Evolutionary conservation across 1,140 invertebrate genomes (phyloP).

Genomic region (Tetramorium parvispinum): DNA sequence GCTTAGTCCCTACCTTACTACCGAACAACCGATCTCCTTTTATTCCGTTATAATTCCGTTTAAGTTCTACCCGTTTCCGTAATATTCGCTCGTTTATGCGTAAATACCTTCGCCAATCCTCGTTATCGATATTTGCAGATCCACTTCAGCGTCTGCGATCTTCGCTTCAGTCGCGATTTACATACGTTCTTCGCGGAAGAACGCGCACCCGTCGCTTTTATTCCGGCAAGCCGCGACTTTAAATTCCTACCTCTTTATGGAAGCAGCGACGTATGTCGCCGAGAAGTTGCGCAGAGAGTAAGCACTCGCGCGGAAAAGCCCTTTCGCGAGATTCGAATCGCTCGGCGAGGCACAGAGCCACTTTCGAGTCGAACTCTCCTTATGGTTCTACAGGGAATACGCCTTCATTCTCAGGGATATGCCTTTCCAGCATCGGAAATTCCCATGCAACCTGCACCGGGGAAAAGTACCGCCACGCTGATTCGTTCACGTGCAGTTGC

Average conservation of each 20-base stretch:
- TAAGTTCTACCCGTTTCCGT: not conserved
- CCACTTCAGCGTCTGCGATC: not conserved
- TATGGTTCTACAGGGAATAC: conserved; percentile 52
- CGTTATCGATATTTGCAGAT: conserved; percentile 32
- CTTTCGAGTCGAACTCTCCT: conserved; percentile 50
- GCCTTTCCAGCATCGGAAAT: conserved; percentile 40
- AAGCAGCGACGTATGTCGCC: conserved; percentile 52
- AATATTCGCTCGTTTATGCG: not conserved
- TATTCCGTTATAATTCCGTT: not conserved
- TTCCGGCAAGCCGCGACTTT: conserved; percentile 35
- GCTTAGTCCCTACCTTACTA: not conserved
- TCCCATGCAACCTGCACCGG: conserved; percentile 19
- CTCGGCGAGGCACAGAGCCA: conserved; percentile 34
- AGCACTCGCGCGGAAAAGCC: conserved; percentile 54
- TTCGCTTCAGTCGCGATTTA: conserved; percentile 26
- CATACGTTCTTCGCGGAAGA: conserved; percentile 1
- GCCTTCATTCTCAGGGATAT: conserved; percentile 45
- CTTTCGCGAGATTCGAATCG: conserved; percentile 57
- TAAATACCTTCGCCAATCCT: not conserved
- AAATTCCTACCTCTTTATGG: conserved; percentile 55
- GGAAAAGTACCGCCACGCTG: conserved; percentile 27
- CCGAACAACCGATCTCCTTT: not conserved
- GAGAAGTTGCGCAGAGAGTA: conserved; percentile 29
- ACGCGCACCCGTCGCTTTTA: conserved; percentile 17
- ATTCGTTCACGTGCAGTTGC: conserved; percentile 35